Conservation (phyloP, 2,888 invertebrate genomes). For the Agelastica alni region DNA sequence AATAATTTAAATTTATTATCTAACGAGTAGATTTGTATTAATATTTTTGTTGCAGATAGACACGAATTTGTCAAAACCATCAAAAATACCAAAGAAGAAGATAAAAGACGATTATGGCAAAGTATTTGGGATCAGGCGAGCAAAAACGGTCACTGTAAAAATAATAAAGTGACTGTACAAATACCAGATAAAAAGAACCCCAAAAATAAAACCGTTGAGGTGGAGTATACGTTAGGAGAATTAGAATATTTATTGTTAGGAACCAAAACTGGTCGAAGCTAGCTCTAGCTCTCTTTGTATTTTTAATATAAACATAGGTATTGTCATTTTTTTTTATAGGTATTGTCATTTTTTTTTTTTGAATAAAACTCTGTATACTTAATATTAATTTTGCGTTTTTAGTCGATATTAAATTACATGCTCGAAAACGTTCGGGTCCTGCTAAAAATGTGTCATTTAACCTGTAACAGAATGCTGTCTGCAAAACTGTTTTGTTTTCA, state of each 20-base stretch:
- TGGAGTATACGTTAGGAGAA: conserved; percentile 49
- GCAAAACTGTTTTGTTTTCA: too few species aligned
- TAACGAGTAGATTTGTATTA: conserved; percentile 7
- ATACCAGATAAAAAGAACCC: conserved; percentile 45
- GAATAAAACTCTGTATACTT: not conserved
- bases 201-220: conserved; percentile 41
- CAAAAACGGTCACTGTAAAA: conserved; percentile 48
- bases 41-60: conserved; percentile 46
- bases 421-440: too few species aligned
- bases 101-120: conserved; percentile 49
- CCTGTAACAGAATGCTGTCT: too few species aligned
- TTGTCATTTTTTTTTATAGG: not conserved
- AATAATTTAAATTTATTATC: too few species aligned
- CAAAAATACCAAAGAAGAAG: conserved; percentile 47
- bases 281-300: too few species aligned
- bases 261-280: conserved; percentile 8
- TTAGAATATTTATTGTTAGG: conserved; percentile 43
- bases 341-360: not conserved
- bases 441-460: too few species aligned
- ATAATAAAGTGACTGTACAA: conserved; percentile 53
- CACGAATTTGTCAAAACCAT: conserved; percentile 48
- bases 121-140: conserved; percentile 52
- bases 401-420: too few species aligned
- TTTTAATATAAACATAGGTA: too few species aligned
- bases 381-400: too few species aligned